phyloP scores from a whole-genome alignment of 2,888 invertebrate species.

The Lacanobia wlatinum region DNA sequence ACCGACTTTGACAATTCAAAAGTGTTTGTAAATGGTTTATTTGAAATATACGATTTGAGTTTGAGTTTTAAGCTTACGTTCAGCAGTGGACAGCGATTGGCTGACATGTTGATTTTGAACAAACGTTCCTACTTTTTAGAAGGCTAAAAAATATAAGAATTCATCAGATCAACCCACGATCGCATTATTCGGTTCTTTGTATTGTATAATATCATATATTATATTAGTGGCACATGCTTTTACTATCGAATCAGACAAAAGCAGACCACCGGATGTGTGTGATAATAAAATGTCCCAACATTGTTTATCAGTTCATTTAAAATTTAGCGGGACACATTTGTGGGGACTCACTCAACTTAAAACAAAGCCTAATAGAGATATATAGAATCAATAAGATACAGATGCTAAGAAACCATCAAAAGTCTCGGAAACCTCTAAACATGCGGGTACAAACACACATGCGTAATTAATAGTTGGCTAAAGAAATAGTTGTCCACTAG shows the following conservation, averaged over 20 bases:
- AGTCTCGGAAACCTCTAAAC: not conserved
- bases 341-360: not conserved
- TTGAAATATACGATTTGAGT: too few species aligned
- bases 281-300: conserved; percentile 51
- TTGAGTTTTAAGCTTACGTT: too few species aligned
- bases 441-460: not conserved
- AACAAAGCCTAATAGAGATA: not conserved
- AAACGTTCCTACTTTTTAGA: too few species aligned
- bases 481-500: conserved; percentile 9
- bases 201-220: not conserved
- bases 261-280: conserved; percentile 35
- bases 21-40: too few species aligned
- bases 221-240: conserved; percentile 3
- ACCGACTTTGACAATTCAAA: too few species aligned
- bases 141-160: too few species aligned
- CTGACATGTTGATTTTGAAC: too few species aligned
- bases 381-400: not conserved
- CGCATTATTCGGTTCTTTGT: not conserved
- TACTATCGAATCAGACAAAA: conserved; percentile 41
- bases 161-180: too few species aligned
- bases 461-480: conserved; percentile 4
- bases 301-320: conserved; percentile 23
- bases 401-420: not conserved
- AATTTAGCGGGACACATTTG: conserved; percentile 21
- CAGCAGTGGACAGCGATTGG: too few species aligned